Conservation (phyloP, 2,113 vertebrate genomes). For the Isichthys henryi region DNA sequence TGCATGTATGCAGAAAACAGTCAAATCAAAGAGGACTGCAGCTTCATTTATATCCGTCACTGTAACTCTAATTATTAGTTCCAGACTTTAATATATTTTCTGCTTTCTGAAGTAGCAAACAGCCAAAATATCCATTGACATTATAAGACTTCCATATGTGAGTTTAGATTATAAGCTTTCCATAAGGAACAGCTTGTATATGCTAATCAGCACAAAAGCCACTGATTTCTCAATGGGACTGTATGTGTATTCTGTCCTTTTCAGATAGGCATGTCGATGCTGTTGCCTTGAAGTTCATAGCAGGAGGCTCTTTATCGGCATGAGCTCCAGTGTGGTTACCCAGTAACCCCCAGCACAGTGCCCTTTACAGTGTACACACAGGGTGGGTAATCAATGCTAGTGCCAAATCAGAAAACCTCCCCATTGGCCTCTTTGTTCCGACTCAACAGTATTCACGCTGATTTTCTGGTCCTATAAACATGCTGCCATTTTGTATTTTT, state of each 20-base stretch:
- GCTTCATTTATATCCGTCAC: not conserved
- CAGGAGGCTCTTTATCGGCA: not conserved
- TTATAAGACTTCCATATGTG: not conserved
- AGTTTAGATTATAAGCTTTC: not conserved
- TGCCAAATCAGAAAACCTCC: not conserved
- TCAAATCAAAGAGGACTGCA: not conserved
- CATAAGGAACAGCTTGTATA: not conserved
- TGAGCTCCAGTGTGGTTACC: not conserved
- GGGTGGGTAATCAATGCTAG: not conserved
- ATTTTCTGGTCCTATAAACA: not conserved
- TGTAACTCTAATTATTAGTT: not conserved
- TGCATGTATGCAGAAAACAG: not conserved
- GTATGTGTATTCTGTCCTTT: not conserved
- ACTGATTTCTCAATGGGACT: not conserved
- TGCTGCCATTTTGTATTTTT: not conserved
- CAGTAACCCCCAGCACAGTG: not conserved
- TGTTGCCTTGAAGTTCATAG: not conserved
- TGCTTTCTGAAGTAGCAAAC: not conserved
- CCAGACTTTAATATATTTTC: not conserved
- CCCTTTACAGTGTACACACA: not conserved
- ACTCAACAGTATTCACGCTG: not conserved
- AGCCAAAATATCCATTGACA: not conserved
- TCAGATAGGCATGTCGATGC: not conserved
- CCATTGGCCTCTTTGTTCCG: not conserved
- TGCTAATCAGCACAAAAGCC: not conserved